phyloP scores from a whole-genome alignment of 2,113 vertebrate genomes.

The Paedocypris sp. region DNA sequence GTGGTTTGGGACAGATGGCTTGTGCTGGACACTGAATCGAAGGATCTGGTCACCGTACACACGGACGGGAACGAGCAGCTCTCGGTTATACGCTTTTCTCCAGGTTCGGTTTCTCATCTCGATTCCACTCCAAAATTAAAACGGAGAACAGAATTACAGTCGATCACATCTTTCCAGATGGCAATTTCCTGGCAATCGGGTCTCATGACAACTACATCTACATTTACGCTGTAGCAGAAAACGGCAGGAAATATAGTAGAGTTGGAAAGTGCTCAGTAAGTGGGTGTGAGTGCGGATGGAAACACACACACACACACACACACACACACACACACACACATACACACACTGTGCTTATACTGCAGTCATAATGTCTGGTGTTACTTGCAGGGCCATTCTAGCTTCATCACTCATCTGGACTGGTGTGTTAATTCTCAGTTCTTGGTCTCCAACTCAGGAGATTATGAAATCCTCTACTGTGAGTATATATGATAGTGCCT shows the following conservation, averaged over 20 bases:
- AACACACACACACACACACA: background rate
- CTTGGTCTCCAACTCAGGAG: slow-evolving; percentile 94
- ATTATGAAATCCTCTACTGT: slow-evolving; percentile 98
- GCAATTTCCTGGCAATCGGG: slow-evolving; percentile 89
- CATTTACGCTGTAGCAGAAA: slow-evolving; percentile 83
- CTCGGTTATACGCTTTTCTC: slow-evolving; percentile 86
- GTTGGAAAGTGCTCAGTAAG: slow-evolving; percentile 94
- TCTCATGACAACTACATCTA: slow-evolving; percentile 99
- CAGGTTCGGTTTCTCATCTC: slow-evolving; percentile 62
- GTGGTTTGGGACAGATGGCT: slow-evolving; percentile 75
- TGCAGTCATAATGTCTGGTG: background rate
- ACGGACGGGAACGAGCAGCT: slow-evolving; percentile 96
- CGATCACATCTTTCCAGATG: too few relatives aligned
- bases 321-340: background rate
- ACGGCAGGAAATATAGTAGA: slow-evolving; percentile 83
- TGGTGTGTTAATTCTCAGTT: slow-evolving; percentile 94
- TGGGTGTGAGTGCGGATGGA: slow-evolving; percentile 23
- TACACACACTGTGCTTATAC: background rate
- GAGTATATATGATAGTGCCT: too few relatives aligned
- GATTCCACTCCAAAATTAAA: too few relatives aligned
- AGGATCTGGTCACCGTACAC: slow-evolving; percentile 92
- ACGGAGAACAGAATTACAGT: too few relatives aligned
- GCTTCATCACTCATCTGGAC: slow-evolving; percentile 96
- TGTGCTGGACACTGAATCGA: slow-evolving; percentile 92
- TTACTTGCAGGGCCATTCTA: slow-evolving; percentile 82